phyloP scores from a whole-genome alignment of 2,797 vertebrate genomes.

The Enteromius thamalakanensis region DNA sequence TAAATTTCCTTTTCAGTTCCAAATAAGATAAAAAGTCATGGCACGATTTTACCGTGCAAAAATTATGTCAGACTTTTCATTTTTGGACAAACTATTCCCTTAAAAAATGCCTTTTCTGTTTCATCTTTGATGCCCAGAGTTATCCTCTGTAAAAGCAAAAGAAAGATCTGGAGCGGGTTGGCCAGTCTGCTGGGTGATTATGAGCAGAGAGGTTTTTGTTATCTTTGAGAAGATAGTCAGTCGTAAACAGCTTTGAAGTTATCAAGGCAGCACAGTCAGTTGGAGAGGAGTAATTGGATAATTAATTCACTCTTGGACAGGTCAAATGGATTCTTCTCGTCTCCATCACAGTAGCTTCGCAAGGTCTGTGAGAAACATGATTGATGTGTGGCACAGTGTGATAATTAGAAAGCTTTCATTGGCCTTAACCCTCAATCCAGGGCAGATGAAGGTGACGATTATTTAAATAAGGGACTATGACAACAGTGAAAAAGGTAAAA shows the following conservation, averaged over 20 bases:
- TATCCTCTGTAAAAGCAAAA: background rate
- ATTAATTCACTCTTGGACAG: conserved; percentile 79
- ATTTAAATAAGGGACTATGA: conserved; percentile 42
- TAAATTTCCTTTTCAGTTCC: too few species aligned
- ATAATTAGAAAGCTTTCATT: conserved; percentile 65
- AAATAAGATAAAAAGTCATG: too few species aligned
- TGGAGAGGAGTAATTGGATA: conserved; percentile 78
- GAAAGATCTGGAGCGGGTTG: conserved; percentile 20
- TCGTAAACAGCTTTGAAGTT: conserved; percentile 76
- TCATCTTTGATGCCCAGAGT: conserved; percentile 58
- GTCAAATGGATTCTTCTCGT: conserved; percentile 74
- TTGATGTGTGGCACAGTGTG: conserved; percentile 70
- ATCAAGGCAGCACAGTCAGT: conserved; percentile 76
- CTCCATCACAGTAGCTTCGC: conserved; percentile 60
- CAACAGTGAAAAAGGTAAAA: conserved; percentile 34
- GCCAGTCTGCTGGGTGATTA: conserved; percentile 72
- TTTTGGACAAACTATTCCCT: background rate
- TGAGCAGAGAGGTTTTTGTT: conserved; percentile 71
- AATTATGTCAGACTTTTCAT: background rate
- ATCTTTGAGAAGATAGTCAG: conserved; percentile 70
- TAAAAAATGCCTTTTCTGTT: conserved; percentile 52
- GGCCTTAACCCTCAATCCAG: conserved; percentile 25
- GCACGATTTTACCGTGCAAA: too few species aligned
- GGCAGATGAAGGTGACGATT: conserved; percentile 44
- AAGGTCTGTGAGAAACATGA: conserved; percentile 68